Base-by-base conservation (phyloP, 2,888 invertebrate species). In the Mythimna albipuncta region DNA sequence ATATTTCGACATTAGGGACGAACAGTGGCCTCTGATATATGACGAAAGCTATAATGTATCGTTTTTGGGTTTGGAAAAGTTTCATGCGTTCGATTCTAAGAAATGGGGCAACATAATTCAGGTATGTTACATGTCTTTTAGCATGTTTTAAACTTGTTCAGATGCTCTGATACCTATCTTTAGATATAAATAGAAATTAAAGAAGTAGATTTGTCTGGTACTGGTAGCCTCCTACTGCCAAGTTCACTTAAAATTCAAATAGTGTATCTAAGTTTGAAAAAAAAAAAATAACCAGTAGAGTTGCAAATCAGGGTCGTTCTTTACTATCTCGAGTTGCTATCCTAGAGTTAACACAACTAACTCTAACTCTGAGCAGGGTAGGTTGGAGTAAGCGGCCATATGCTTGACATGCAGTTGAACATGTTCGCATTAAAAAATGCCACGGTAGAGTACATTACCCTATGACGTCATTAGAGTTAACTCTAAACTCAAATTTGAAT, bases 41-140 rank as follows among this genome's bases (percentile, higher is more conserved):
- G 96, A 97, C 79, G 94, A 97, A 21, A 97, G 97, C 70, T 99
- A 99, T 92, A 98, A 98, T 91, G 98, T 99, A 50, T 97, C 97
- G 47, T 98, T 98, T 91, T 95, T 97, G 88, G 98, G 98, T 16
- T 94, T 99, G 74, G 98, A 99, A 91, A 98, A 97, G 91, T 95
- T 98, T 16, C 99, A 99, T 94, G 97, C 98, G 0, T 99, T 99
- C 91, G 99, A 99, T 96, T 97, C 99, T 0, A 97, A 97, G 81
- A 99, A 99, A 96, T 99, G 99, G 97, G 97, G 97, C 77, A 97
- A 98, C 89, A 97, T 99, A 82, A 97, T 97, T 85, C 94, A 97
- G 95, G 98, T 98, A 61, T 11, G 11, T 38, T 50, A 16, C 19
- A n/a, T 58, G 19, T 59, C 35, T 44, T 16, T 2, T 16, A 21